These are phyloP conservation scores for Tetramorium parvispinum DNA, from an alignment of 1,140 invertebrate genomes.

Conservation along the genomic window DNA sequence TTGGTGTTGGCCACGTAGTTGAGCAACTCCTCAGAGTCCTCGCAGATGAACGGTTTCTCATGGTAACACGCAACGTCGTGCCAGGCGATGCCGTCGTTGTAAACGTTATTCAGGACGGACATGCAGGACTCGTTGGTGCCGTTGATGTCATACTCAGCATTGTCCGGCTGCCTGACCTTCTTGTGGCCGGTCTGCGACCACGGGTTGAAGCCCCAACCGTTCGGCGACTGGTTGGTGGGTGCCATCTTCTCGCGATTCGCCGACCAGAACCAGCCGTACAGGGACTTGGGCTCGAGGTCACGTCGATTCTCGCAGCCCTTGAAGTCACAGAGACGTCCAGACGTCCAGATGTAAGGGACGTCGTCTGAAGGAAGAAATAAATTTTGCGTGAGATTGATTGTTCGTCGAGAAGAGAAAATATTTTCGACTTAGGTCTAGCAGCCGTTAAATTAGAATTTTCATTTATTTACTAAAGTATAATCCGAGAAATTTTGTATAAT, in stretches of 20 bases:
- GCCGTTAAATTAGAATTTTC: not conserved
- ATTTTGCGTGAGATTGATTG: not conserved
- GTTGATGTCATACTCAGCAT: slow-evolving; percentile 96
- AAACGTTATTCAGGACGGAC: slow-evolving; percentile 95
- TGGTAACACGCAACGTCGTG: slow-evolving; percentile 97
- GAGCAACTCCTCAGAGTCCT: slow-evolving; percentile 94
- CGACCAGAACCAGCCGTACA: slow-evolving; percentile 97
- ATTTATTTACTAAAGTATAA: too few species aligned
- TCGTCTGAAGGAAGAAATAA: slow-evolving; percentile 88
- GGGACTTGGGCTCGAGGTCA: slow-evolving; percentile 93
- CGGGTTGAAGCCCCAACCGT: slow-evolving; percentile 92
- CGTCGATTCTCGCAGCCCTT: slow-evolving; percentile 94
- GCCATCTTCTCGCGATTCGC: slow-evolving; percentile 95
- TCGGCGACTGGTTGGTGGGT: slow-evolving; percentile 91
- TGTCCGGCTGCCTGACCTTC: slow-evolving; percentile 94
- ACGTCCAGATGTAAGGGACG: slow-evolving; percentile 97
- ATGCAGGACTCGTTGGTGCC: slow-evolving; percentile 94
- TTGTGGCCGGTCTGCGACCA: slow-evolving; percentile 96
- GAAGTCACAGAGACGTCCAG: slow-evolving; percentile 96
- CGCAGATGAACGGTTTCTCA: slow-evolving; percentile 95
- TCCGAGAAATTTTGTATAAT: not conserved
- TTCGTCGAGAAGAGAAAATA: not conserved
- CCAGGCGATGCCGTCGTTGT: slow-evolving; percentile 96
- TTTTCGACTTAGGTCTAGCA: not conserved
- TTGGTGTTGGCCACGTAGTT: slow-evolving; percentile 93